Conservation (phyloP, 1,140 invertebrate species). For the Atta colombica region DNA sequence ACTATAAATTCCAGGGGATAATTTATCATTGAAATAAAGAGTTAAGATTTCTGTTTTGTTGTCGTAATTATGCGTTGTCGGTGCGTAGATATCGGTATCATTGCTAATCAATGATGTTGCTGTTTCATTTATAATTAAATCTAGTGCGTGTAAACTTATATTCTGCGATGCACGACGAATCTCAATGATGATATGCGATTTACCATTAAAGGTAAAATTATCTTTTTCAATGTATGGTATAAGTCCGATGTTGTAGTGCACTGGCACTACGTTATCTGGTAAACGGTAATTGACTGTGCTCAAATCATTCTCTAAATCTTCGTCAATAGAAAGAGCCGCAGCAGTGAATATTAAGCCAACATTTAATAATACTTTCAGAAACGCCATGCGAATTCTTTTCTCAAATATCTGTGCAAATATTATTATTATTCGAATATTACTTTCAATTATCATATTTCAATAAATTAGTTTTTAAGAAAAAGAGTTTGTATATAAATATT, state of each 20-base stretch:
- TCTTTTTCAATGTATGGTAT: slow-evolving; percentile 65
- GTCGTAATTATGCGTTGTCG: slow-evolving; percentile 34
- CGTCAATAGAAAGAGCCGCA: not conserved
- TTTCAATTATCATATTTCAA: not conserved
- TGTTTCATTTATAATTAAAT: slow-evolving; percentile 36
- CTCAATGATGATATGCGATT: slow-evolving; percentile 62
- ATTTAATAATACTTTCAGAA: not conserved
- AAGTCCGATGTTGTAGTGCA: slow-evolving; percentile 67
- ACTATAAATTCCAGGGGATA: slow-evolving; percentile 55
- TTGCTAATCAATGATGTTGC: not conserved
- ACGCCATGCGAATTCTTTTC: not conserved
- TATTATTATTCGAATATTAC: not conserved
- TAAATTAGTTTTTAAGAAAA: not conserved
- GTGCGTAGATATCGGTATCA: not conserved
- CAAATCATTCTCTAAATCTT: not conserved
- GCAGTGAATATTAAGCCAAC: not conserved
- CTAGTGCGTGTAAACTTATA: slow-evolving; percentile 62
- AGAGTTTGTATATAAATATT: not conserved
- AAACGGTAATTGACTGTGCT: slow-evolving; percentile 52
- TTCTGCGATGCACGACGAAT: slow-evolving; percentile 57
- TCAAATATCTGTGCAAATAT: not conserved
- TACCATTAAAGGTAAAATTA: slow-evolving; percentile 74
- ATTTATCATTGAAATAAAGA: slow-evolving; percentile 39
- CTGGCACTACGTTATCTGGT: slow-evolving; percentile 56
- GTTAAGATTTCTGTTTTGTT: slow-evolving; percentile 59